Evolutionary conservation across 2,113 vertebrate genomes (phyloP), one percentile per base, ranked within the genome.

Genomic region (Cavia aperea): DNA sequence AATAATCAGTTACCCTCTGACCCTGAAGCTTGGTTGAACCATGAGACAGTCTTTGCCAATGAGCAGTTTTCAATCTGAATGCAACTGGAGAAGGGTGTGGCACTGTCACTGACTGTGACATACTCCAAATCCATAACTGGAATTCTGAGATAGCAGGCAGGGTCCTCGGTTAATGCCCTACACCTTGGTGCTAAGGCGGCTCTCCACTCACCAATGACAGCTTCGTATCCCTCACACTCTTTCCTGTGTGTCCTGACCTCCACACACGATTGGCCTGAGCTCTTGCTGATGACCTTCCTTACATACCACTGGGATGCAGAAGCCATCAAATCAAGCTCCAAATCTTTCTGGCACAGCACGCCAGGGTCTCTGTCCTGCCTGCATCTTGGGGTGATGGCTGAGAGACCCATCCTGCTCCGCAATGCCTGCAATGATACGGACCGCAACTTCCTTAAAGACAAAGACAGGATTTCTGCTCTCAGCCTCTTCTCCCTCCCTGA

Each of bases 341-440:
- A 29, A 11, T 10, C 31, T 78, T 46, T 78, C 86, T 75, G 7
- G 11, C 23, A 15, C 1, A 11, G 54, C 60, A 70, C 7, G 19
- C 51, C 11, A 31, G 43, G 4, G 2, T n/a, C 14, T 39, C 23
- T 24, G 7, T 29, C 2, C 70, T 16, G 0, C 10, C 39, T 81
- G n/a, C 6, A 39, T 14, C 16, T 39, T 19, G 19, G 68, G 36
- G 3, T n/a, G 7, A 36, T 21, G 18, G 19, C 36, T 70, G 36
- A n/a, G 68, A 16, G 18, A n/a, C 68, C 18, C 8, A 10, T 18
- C 8, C 7, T 4, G 68, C 36, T 19, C 9, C 56, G 2, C 21
- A 33, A 12, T 36, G 15, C 66, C 66, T 4, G 1, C 26, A 29
- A 1, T 6, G 26, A 24, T 5, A 4, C 4, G 9, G 3, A 3